phyloP scores from a whole-genome alignment of 2,797 vertebrate species.

The Malurus splendens region DNA sequence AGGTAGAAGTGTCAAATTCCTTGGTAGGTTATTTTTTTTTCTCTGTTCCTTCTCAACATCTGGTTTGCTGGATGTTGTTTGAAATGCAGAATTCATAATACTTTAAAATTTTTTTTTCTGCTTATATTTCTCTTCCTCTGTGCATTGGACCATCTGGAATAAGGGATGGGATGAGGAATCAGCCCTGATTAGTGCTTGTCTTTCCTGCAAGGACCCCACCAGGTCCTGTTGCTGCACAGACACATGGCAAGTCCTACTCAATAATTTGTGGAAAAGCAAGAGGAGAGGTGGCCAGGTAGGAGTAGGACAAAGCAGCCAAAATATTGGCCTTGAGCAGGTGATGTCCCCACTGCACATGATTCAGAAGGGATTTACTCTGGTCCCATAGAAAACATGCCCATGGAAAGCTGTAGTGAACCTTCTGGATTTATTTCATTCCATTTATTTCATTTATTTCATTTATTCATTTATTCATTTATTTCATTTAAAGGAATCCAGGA shows the following conservation, averaged over 20 bases:
- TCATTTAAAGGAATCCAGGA: neutral
- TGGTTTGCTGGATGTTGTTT: neutral
- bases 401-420: neutral
- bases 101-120: neutral
- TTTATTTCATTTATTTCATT: no score
- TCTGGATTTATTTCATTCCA: neutral
- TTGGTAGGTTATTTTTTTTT: neutral
- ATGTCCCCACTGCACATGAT: neutral
- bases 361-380: neutral
- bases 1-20: neutral
- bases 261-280: neutral
- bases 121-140: neutral
- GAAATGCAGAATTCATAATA: neutral
- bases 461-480: no score
- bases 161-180: neutral
- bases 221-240: neutral
- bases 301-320: neutral
- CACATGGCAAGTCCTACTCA: fast-evolving
- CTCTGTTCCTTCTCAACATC: neutral
- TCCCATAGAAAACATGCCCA: fast-evolving
- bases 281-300: neutral
- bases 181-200: neutral
- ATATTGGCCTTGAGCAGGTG: neutral
- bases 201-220: neutral
- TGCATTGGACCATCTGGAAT: neutral